A percentile compares a stretch with the other conserved stretches of the same genome.
Evolutionary conservation across 2,113 vertebrate species (phyloP).

Genomic region (Podocnemis expansa): DNA sequence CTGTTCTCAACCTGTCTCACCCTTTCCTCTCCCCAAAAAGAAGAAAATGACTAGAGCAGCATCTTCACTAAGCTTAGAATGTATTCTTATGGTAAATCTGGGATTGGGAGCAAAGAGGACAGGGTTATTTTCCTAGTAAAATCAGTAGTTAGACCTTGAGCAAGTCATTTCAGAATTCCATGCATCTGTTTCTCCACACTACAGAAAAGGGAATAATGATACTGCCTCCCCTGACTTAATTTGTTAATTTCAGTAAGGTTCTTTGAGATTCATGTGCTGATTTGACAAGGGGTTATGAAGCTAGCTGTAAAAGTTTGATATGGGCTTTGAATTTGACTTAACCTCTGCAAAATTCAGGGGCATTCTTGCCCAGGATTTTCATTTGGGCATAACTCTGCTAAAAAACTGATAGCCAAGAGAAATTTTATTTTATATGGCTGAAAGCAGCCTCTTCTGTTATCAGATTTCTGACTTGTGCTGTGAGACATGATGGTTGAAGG

Average conservation of each 20-base stretch:
- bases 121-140: neutral
- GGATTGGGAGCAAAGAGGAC: neutral
- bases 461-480: neutral
- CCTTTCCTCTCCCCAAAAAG: neutral
- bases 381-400: neutral
- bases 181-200: slow-evolving; percentile 7
- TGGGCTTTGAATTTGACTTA: neutral
- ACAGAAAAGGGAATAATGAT: neutral
- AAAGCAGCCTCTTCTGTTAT: neutral
- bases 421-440: neutral
- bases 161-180: neutral
- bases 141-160: neutral
- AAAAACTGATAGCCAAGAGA: neutral
- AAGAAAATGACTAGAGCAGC: neutral
- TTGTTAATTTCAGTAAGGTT: slow-evolving; percentile 34
- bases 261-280: neutral
- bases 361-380: neutral
- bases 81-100: neutral
- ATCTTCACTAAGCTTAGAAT: slow-evolving; percentile 1
- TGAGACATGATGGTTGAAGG: neutral
- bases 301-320: neutral
- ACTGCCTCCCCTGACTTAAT: slow-evolving; percentile 4
- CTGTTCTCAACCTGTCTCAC: neutral
- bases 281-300: neutral
- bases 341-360: neutral